Conservation (phyloP, 53 echinoderm and acorn worm genomes). For the Pentamera pediparva region DNA sequence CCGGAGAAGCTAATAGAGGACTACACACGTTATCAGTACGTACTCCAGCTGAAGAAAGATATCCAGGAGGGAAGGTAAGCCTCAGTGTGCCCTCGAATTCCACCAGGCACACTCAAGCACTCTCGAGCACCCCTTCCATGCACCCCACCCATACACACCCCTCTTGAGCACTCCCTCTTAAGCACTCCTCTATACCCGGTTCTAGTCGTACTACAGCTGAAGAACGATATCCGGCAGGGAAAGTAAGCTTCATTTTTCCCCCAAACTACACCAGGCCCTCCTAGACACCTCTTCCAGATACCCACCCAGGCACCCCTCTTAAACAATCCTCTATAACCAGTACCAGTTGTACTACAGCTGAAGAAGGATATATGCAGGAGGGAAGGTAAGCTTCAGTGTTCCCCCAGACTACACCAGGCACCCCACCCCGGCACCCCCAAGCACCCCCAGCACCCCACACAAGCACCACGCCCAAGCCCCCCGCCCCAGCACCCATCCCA, state of each 20-base stretch:
- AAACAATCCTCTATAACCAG: no score
- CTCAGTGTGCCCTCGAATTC: not conserved
- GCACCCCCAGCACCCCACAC: no score
- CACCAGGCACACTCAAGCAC: no score
- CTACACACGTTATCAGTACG: slow-evolving; percentile 95
- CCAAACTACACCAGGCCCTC: no score
- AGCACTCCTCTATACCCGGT: not conserved
- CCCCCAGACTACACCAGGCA: not conserved
- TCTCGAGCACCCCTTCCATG: not conserved
- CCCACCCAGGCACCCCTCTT: no score
- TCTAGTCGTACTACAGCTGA: no score
- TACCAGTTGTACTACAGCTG: slow-evolving; percentile 86
- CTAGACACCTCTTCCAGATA: no score
- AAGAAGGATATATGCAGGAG: slow-evolving; percentile 78
- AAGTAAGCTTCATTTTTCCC: no score
- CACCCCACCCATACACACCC: not conserved
- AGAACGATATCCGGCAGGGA: no score
- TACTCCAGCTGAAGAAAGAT: slow-evolving; percentile 83
- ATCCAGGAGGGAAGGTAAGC: slow-evolving; percentile 84
- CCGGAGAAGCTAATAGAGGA: slow-evolving; percentile 94
- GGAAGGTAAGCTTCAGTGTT: slow-evolving; percentile 74
- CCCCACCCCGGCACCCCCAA: no score
- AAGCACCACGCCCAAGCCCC: not conserved
- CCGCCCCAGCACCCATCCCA: not conserved
- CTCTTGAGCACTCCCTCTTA: not conserved